Evolutionary conservation across 37 sponge, comb jelly and placozoan species (phyloP).

Genomic region (Oopsacas minuta): DNA sequence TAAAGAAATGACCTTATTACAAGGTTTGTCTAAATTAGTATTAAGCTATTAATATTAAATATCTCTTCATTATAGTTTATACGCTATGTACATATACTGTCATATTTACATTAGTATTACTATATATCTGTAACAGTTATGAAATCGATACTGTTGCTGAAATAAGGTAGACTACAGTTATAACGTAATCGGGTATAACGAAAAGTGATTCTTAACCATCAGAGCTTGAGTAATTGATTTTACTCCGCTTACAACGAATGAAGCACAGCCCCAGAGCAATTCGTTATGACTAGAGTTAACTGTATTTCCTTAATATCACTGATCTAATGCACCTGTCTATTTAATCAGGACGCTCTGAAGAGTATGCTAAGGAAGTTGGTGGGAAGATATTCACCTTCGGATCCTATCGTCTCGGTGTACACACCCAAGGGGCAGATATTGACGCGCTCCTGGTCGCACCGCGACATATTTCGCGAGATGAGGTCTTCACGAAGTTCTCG

Average conservation of each 20-base stretch:
- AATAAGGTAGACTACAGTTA: neutral
- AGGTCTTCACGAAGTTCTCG: slow-evolving; percentile 79
- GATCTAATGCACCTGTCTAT: neutral
- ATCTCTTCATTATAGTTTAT: too few species aligned
- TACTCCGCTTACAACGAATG: too few species aligned
- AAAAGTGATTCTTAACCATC: too few species aligned
- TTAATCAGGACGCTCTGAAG: slow-evolving; percentile 61
- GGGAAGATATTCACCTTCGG: slow-evolving; percentile 98
- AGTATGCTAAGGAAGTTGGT: slow-evolving; percentile 66
- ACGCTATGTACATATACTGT: too few species aligned
- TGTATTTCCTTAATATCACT: neutral
- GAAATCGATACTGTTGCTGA: neutral
- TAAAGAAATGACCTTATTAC: slow-evolving; percentile 23
- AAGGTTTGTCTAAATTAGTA: neutral
- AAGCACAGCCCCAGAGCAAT: too few species aligned
- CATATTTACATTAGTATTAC: too few species aligned
- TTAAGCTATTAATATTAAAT: too few species aligned
- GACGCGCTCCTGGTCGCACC: slow-evolving; percentile 93
- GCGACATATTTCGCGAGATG: slow-evolving; percentile 70
- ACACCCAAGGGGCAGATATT: slow-evolving; percentile 88
- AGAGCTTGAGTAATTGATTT: too few species aligned
- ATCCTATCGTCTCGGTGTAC: slow-evolving; percentile 95
- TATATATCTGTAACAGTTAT: too few species aligned
- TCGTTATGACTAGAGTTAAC: slow-evolving; percentile 18
- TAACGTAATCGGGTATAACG: too few species aligned